Percentiles rank a stretch among this genome's conserved stretches.
Evolutionary conservation across 1,140 invertebrate genomes (phyloP).

Genomic region (Ceratosolen solmsi): DNA sequence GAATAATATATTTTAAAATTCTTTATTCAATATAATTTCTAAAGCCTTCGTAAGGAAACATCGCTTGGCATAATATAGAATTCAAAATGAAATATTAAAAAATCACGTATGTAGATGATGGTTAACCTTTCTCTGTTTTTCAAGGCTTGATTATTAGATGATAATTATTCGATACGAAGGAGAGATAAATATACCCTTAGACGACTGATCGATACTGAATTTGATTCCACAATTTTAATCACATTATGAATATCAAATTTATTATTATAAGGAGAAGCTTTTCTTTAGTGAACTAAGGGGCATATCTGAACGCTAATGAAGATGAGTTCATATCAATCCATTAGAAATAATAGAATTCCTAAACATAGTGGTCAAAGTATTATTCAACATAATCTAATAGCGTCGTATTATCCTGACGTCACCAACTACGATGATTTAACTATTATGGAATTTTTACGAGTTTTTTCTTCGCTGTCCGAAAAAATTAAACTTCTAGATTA

Average conservation of each 20-base stretch:
- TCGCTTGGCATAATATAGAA: neutral
- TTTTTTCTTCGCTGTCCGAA: neutral
- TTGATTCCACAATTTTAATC: neutral
- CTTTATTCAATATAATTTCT: no score
- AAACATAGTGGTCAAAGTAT: neutral
- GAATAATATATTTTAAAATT: no score
- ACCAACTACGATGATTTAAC: constrained; percentile 17
- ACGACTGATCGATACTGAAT: neutral
- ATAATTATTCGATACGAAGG: neutral
- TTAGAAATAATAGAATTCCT: constrained; percentile 19
- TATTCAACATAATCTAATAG: neutral
- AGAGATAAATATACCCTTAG: neutral
- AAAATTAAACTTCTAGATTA: constrained; percentile 9
- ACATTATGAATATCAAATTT: constrained; percentile 3
- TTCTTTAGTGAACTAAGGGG: neutral
- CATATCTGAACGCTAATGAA: neutral
- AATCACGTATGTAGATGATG: neutral
- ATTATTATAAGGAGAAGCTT: constrained; percentile 1
- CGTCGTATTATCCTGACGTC: constrained; percentile 26
- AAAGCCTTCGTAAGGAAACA: no score
- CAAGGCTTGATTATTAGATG: neutral
- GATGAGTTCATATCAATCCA: neutral
- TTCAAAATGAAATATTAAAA: neutral
- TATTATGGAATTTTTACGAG: constrained; percentile 9
- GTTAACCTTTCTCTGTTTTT: neutral